These are phyloP conservation scores for Oscheius sp. DNA, from an alignment of 2,888 invertebrate species.

Conservation along the genomic window DNA sequence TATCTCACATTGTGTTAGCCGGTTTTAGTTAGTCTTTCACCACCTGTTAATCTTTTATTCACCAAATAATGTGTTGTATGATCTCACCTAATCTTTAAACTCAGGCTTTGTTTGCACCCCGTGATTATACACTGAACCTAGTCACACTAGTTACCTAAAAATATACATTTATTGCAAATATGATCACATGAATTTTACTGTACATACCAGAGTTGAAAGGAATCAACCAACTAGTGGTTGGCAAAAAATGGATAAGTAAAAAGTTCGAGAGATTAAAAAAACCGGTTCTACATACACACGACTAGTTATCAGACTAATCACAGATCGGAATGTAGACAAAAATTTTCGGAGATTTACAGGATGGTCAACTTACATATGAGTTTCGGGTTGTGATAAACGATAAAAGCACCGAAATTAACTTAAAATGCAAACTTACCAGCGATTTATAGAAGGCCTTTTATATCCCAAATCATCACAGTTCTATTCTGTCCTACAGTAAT, in stretches of 20 bases:
- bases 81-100: not conserved
- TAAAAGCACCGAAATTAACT: not conserved
- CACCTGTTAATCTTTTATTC: not conserved
- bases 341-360: not conserved
- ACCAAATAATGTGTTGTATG: not conserved
- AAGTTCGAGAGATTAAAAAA: not conserved
- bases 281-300: not conserved
- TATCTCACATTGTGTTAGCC: not conserved
- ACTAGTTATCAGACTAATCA: slow-evolving; percentile 2
- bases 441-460: slow-evolving; percentile 35
- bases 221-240: no score
- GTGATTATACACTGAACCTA: not conserved
- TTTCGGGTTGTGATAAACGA: no score
- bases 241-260: not conserved
- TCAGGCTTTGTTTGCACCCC: not conserved
- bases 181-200: no score
- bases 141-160: not conserved
- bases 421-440: not conserved
- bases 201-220: not conserved
- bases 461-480: slow-evolving; percentile 80
- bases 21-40: not conserved
- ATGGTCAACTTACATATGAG: no score
- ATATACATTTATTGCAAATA: slow-evolving; percentile 3
- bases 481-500: slow-evolving; percentile 93
- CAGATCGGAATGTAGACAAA: not conserved